A percentile compares a stretch with the other conserved stretches of the same genome.
phyloP scores from a whole-genome alignment of 2,113 vertebrate genomes.

The Ia io region DNA sequence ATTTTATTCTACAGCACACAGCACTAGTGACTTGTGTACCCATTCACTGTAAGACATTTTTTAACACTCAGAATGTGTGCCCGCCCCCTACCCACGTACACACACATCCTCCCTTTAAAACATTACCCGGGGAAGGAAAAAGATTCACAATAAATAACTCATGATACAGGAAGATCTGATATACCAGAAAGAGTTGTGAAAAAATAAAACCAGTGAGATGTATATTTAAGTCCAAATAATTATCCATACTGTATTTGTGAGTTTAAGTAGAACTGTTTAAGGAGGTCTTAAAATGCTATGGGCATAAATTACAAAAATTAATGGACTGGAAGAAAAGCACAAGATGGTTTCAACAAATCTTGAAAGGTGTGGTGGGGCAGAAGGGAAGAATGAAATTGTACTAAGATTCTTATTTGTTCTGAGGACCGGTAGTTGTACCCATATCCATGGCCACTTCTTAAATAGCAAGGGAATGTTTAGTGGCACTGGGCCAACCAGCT shows the following conservation, averaged over 20 bases:
- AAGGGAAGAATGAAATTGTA: neutral
- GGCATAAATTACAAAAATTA: neutral
- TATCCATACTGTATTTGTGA: neutral
- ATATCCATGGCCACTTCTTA: neutral
- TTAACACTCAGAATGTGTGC: neutral
- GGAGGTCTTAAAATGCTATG: neutral
- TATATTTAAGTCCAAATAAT: neutral
- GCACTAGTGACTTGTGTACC: neutral
- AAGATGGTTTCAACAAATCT: neutral
- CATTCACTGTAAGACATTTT: neutral
- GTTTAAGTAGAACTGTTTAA: neutral
- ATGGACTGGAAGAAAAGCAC: neutral
- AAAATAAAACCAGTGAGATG: neutral
- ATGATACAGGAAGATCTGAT: neutral
- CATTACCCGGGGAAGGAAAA: neutral
- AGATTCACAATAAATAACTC: neutral
- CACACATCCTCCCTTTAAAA: neutral
- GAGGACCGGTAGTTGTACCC: neutral
- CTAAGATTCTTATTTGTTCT: neutral
- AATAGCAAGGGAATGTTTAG: neutral
- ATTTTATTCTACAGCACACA: neutral
- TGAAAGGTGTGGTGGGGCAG: neutral
- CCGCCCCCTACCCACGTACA: too few species aligned
- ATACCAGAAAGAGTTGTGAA: neutral
- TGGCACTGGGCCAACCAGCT: neutral